Percentiles rank a stretch among this genome's conserved stretches.
Conservation (phyloP, 2,888 invertebrate species). For the Drepanosiphum platanoidis region DNA sequence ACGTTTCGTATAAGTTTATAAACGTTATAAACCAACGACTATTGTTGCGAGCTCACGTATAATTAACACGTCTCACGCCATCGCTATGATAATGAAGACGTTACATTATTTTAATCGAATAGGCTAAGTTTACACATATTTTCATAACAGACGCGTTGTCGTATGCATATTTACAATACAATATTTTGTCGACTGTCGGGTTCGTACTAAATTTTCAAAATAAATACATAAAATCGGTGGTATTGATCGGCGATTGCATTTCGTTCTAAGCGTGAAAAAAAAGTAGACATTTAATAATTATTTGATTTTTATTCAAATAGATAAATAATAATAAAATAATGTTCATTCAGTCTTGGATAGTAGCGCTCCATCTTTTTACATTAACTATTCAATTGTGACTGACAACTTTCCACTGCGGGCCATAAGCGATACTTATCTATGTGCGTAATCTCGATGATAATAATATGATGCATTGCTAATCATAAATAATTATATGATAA, state of each 20-base stretch:
- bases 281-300: not conserved
- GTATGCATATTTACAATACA: no score
- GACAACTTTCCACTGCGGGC: not conserved
- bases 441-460: not conserved
- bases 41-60: no score
- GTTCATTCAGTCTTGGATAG: constrained; percentile 18
- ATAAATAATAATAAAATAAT: not conserved
- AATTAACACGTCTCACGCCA: no score
- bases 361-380: not conserved
- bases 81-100: no score
- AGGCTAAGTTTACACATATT: no score
- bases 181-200: no score
- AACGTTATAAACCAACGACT: no score
- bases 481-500: constrained; percentile 28
- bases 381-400: not conserved
- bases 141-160: no score
- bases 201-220: not conserved
- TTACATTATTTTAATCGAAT: no score
- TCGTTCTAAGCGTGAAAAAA: no score
- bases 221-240: not conserved
- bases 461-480: not conserved
- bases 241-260: no score
- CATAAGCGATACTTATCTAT: not conserved
- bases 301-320: not conserved
- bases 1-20: no score